Evolutionary conservation across 2,797 vertebrate species (phyloP), one percentile per base, ranked within the genome.

Genomic region (Eremophila alpestris): DNA sequence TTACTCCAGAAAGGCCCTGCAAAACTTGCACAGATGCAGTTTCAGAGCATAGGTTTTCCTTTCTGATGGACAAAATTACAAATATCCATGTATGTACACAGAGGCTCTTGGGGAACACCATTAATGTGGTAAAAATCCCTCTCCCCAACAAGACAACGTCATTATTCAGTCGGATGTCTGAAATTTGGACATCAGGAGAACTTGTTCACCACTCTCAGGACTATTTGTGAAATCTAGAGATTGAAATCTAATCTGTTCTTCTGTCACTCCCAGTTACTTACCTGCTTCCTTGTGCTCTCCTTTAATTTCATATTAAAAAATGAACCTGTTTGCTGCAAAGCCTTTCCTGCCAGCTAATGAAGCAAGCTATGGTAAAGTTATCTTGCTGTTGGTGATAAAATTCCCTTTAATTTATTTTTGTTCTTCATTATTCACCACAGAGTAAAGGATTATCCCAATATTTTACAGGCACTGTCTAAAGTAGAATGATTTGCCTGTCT

Each of bases 71-170:
- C 38, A 38, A 38, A 38, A 38, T 11, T 38, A 38, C 38, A 38
- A 36, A 45, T 41, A 59, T 29, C 11, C 45, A 19, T 8, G 2
- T 18, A 4, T 49, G 43, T 30, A 43, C 20, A 13, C 26, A 67
- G 22, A 63, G 14, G 6, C 2, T 64, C 10, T 54, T 49, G 19
- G 40, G 79, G 6, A 29, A 19, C 23, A 23, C 4, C 36, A 56
- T 12, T 34, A 48, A 34, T 13, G 7, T 26, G 14, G 29, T 17
- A 77, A 77, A 52, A 54, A 54, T 10, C 4, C 7, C 6, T 7
- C 8, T 5, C 18, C 21, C 7, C 10, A 5, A 2, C 2, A 5
- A 17, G 34, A 7, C 11, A 8, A n/a, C 3, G 54, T 73, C 1
- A 34, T 45, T 11, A 20, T 34, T 85, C 16, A 52, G 1, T 55